Evolutionary conservation across 2,888 invertebrate species (phyloP), one percentile per base, ranked within the genome.

Genomic region (Athrips mouffetella): DNA sequence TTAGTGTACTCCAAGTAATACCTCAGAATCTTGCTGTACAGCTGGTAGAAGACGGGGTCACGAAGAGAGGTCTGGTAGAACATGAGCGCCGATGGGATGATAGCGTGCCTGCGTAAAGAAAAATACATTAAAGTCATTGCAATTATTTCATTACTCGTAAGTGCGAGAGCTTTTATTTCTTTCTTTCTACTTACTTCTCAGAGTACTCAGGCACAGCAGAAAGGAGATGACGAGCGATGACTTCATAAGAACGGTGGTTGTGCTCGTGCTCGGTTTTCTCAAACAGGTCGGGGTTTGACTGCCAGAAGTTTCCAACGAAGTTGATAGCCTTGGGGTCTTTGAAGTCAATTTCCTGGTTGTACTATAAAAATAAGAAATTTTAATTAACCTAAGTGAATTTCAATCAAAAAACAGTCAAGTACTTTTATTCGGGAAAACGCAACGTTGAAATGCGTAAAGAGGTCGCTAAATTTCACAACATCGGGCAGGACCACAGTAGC

Each of bases 21-120:
- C 49, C 78, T 65, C 44, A 83, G 56, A 61, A 91, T 73, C 53
- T 84, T 84, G 69, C 90, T 88, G 72, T 89, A 89, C 53, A 92
- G 69, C 47, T 89, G 85, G 68, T 90, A 92, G 86, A 91, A 91
- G 45, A 90, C 85, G n/a, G 92, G 92, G 70, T 92, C 92, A 50
- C 91, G 89, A 63, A 90, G 61, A 55, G 89, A 82, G 3, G 93
- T 92, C 63, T 90, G 89, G 67, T 89, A 91, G 67, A 91, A 90
- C 67, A 92, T 90, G 40, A 93, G 80, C n/a, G 90, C 89, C 20
- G 91, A 88, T n/a, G 93, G 91, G 13, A 87, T 62, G 52, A 87
- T 73, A 5, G 62, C 60, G 63, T 80, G 76, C 41, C 87, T 89
- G 68, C 20, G 73, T 73, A 11, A 50, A 47, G 41, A 8, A 39